Conservation (phyloP, 2,113 vertebrate genomes). For the Caranx ignobilis region DNA sequence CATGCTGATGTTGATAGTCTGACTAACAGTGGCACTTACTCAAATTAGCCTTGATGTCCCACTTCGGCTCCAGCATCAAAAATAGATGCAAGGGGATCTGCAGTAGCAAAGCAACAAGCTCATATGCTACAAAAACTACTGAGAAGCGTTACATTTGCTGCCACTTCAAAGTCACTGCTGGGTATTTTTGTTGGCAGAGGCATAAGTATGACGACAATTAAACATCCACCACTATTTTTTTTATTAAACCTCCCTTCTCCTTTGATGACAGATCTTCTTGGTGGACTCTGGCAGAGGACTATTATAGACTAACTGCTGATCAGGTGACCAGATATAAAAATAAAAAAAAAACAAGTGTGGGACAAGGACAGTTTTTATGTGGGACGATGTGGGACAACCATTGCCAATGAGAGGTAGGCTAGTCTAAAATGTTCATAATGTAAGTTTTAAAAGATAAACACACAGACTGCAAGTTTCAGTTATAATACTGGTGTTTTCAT, state of each 20-base stretch:
- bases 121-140: slow-evolving; percentile 20
- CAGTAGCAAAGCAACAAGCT: slow-evolving; percentile 21
- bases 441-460: too few relatives aligned
- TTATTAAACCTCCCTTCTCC: slow-evolving; percentile 48
- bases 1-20: slow-evolving; percentile 57
- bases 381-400: too few relatives aligned
- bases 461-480: too few relatives aligned
- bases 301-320: slow-evolving; percentile 7
- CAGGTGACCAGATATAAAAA: too few relatives aligned
- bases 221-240: slow-evolving; percentile 52
- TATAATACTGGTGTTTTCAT: too few relatives aligned
- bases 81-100: slow-evolving; percentile 38
- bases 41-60: slow-evolving; percentile 63
- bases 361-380: too few relatives aligned
- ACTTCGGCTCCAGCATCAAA: slow-evolving; percentile 39
- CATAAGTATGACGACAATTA: slow-evolving; percentile 72
- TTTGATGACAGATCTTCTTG: slow-evolving; percentile 27
- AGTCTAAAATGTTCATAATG: too few relatives aligned
- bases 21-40: slow-evolving; percentile 66
- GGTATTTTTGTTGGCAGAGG: slow-evolving; percentile 59
- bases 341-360: too few relatives aligned
- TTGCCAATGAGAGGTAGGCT: too few relatives aligned
- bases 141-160: slow-evolving; percentile 39
- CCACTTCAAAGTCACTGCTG: slow-evolving; percentile 56
- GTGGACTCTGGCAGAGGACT: not conserved